Evolutionary conservation across 2,113 vertebrate genomes (phyloP).

Genomic region (Falcunculus frontatus): DNA sequence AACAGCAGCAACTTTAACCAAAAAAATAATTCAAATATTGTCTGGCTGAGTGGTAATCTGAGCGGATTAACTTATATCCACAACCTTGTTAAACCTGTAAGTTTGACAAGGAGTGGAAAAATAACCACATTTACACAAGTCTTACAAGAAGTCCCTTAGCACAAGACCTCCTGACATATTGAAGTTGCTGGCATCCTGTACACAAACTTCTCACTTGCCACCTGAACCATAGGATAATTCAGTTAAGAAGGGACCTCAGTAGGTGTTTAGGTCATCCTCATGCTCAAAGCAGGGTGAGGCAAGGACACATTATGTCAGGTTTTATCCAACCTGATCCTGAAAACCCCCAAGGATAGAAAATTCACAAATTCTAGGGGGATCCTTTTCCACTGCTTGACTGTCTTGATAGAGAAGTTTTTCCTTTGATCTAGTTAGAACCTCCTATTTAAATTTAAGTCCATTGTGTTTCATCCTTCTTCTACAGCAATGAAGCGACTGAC

Average conservation of each 20-base stretch:
- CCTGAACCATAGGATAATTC: neutral
- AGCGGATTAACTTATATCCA: neutral
- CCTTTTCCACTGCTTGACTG: neutral
- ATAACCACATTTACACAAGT: neutral
- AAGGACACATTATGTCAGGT: neutral
- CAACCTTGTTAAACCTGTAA: neutral
- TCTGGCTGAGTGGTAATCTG: neutral
- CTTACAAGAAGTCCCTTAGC: neutral
- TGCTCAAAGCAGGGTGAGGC: neutral
- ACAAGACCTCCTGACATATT: neutral
- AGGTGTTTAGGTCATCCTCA: neutral
- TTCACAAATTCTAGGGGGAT: neutral
- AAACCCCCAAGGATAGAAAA: neutral
- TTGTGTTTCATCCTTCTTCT: neutral
- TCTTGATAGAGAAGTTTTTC: neutral
- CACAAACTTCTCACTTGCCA: neutral
- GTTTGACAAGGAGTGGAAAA: neutral
- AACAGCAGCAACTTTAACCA: neutral
- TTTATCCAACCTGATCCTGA: neutral
- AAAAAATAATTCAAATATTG: neutral
- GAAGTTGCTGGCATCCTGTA: neutral
- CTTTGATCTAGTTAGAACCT: neutral
- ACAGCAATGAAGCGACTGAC: neutral
- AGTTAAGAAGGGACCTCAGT: neutral
- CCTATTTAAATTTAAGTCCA: neutral